phyloP scores from a whole-genome alignment of 2,888 invertebrate genomes.

The Eupelmus urozonus region DNA sequence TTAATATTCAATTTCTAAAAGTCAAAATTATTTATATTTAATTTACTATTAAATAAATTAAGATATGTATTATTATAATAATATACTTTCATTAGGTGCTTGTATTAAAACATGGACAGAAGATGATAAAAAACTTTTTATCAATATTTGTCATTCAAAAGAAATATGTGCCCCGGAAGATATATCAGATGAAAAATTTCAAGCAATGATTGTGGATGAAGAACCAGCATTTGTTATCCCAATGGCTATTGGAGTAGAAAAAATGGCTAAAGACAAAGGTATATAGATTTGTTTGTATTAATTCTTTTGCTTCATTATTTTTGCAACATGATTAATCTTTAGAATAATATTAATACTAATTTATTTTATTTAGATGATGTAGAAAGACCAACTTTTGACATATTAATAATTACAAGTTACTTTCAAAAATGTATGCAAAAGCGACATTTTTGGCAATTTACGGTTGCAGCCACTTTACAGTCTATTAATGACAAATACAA shows the following conservation, averaged over 20 bases:
- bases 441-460: conserved; percentile 87
- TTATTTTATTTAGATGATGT: conserved; percentile 79
- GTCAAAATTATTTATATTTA: neutral
- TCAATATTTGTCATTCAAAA: conserved; percentile 90
- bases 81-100: conserved; percentile 80
- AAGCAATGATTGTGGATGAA: conserved; percentile 80
- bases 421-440: conserved; percentile 86
- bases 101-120: conserved; percentile 87
- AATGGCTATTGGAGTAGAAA: conserved; percentile 92
- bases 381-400: conserved; percentile 87
- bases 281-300: conserved; percentile 37
- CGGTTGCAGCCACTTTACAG: conserved; percentile 88
- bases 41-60: neutral
- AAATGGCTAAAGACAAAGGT: conserved; percentile 87
- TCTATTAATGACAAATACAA: conserved; percentile 89
- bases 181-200: conserved; percentile 79
- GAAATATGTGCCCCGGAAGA: conserved; percentile 87
- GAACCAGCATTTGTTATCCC: conserved; percentile 88
- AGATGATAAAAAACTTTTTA: conserved; percentile 85
- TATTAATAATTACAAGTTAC: conserved; percentile 89
- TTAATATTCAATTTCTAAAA: neutral
- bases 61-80: neutral
- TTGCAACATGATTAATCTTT: neutral
- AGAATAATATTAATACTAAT: conserved; percentile 1
- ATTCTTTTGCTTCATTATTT: conserved; percentile 11